phyloP scores from a whole-genome alignment of 2,888 invertebrate genomes.

The Perizoma affinitatum region DNA sequence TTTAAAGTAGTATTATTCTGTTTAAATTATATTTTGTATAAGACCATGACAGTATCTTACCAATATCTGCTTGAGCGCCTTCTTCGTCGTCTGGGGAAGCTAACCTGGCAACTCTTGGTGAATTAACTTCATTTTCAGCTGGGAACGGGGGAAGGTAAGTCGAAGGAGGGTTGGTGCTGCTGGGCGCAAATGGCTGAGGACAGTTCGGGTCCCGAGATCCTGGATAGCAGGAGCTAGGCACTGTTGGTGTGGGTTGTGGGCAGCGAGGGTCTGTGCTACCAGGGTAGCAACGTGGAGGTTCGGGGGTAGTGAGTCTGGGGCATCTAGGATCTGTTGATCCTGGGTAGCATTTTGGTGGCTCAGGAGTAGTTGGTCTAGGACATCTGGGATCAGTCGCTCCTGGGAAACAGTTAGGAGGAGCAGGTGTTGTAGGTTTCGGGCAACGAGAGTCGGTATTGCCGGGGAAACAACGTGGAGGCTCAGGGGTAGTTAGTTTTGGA shows the following conservation, averaged over 20 bases:
- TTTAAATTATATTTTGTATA: too few relatives aligned
- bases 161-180: slow-evolving; percentile 71
- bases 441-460: slow-evolving; percentile 49
- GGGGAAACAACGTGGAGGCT: slow-evolving; percentile 38
- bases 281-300: slow-evolving; percentile 46
- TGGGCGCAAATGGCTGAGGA: slow-evolving; percentile 72
- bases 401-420: slow-evolving; percentile 45
- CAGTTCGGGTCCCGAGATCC: slow-evolving; percentile 71
- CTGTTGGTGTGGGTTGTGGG: slow-evolving; percentile 44
- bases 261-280: slow-evolving; percentile 44
- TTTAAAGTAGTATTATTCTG: too few relatives aligned
- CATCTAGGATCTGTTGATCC: slow-evolving; percentile 54
- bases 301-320: slow-evolving; percentile 45
- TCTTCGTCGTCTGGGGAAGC: slow-evolving; percentile 60
- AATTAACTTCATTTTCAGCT: slow-evolving; percentile 67
- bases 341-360: slow-evolving; percentile 50
- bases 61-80: slow-evolving; percentile 57
- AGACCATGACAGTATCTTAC: slow-evolving; percentile 47
- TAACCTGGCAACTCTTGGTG: slow-evolving; percentile 56
- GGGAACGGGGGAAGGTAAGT: slow-evolving; percentile 79
- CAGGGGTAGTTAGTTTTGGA: slow-evolving; percentile 43
- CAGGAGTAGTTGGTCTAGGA: slow-evolving; percentile 45
- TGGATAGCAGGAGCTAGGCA: slow-evolving; percentile 73
- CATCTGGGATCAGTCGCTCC: slow-evolving; percentile 55
- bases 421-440: slow-evolving; percentile 39